A percentile compares a stretch with the other conserved stretches of the same genome.
phyloP scores from a whole-genome alignment of 2,797 vertebrate species.

The Tragelaphus oryx region DNA sequence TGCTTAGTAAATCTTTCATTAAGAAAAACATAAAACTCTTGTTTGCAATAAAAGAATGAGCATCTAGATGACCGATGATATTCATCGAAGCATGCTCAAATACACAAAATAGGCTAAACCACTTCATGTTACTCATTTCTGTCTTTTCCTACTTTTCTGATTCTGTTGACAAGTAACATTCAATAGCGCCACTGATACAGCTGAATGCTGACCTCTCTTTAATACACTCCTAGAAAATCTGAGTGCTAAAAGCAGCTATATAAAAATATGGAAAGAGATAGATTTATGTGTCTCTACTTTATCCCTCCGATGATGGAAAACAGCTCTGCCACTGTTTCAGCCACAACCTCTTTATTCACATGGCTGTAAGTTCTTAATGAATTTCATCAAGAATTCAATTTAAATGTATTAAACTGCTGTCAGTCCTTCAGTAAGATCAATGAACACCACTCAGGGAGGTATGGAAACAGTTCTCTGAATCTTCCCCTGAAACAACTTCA shows the following conservation, averaged over 20 bases:
- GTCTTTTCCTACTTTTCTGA: neutral
- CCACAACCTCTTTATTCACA: slow-evolving; percentile 26
- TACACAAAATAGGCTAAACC: neutral
- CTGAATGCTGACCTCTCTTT: neutral
- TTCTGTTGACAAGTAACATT: slow-evolving; percentile 28
- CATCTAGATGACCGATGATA: neutral
- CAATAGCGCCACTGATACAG: neutral
- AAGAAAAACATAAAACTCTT: slow-evolving; percentile 23
- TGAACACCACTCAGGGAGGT: neutral
- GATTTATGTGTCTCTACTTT: neutral
- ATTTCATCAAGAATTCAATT: slow-evolving; percentile 55
- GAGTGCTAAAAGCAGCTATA: neutral
- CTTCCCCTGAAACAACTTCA: neutral
- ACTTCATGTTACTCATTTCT: neutral
- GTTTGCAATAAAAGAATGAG: neutral
- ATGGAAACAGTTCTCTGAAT: neutral
- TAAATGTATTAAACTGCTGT: slow-evolving; percentile 57
- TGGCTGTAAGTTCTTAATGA: slow-evolving; percentile 54
- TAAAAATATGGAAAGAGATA: neutral
- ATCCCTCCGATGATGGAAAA: neutral
- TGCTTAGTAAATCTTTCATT: slow-evolving; percentile 12
- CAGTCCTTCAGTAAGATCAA: slow-evolving; percentile 57
- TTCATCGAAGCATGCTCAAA: neutral
- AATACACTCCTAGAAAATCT: neutral
- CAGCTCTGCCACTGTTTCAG: neutral